A percentile compares a stretch with the other conserved stretches of the same genome.
Conservation (phyloP, 2,113 vertebrate species). For the Limnothrissa miodon region DNA sequence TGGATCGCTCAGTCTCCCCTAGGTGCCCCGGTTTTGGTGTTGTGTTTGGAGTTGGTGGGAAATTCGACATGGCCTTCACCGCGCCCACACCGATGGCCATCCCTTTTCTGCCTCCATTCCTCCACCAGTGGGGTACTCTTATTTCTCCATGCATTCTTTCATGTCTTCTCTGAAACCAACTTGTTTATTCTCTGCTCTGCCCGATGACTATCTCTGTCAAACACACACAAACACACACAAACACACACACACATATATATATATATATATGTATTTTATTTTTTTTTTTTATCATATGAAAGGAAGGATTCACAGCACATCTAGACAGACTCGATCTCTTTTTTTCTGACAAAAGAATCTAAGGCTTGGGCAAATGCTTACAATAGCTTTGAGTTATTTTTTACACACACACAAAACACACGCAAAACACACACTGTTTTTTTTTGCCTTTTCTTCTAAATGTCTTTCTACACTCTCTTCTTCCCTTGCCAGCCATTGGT, state of each 20-base stretch:
- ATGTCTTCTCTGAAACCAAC: slow-evolving; percentile 65
- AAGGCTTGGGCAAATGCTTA: slow-evolving; percentile 66
- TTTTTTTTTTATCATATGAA: slow-evolving; percentile 59
- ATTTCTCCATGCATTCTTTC: slow-evolving; percentile 62
- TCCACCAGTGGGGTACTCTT: slow-evolving; percentile 59
- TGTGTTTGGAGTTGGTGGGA: slow-evolving; percentile 60
- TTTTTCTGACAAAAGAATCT: slow-evolving; percentile 57
- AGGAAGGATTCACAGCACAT: slow-evolving; percentile 70
- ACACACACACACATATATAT: no score
- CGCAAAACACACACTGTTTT: slow-evolving; percentile 19
- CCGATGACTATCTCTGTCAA: slow-evolving; percentile 63
- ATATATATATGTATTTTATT: no score
- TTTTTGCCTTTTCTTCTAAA: slow-evolving; percentile 39
- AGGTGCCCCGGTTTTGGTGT: slow-evolving; percentile 43
- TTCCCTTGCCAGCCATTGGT: slow-evolving; percentile 64
- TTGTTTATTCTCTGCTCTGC: slow-evolving; percentile 66
- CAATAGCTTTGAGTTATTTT: slow-evolving; percentile 70
- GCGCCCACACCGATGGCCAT: slow-evolving; percentile 60
- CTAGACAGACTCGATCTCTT: slow-evolving; percentile 60
- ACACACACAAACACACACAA: no score
- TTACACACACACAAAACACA: slow-evolving; percentile 20
- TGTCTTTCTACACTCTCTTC: slow-evolving; percentile 39
- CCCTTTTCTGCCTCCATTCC: slow-evolving; percentile 68
- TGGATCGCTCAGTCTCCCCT: background rate
- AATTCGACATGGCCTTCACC: slow-evolving; percentile 40